Conservation (phyloP, 2,797 vertebrate genomes). For the Sternarchorhynchus goeldii region DNA sequence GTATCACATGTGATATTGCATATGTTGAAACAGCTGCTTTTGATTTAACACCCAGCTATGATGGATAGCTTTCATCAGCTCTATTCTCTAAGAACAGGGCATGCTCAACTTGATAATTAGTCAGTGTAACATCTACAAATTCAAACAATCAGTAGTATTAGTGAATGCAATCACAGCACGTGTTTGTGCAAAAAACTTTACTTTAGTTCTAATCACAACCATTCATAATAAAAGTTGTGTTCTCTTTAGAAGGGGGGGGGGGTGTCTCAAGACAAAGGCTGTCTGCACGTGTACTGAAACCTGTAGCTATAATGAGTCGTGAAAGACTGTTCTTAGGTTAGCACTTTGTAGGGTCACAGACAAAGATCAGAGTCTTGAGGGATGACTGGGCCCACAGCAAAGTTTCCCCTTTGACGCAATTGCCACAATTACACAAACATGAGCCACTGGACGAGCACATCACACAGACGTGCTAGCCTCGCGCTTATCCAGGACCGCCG, state of each 20-base stretch:
- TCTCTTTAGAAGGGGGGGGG: background rate
- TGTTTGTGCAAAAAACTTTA: background rate
- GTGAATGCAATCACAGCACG: background rate
- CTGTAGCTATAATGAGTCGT: background rate
- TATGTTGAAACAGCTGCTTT: slow-evolving; percentile 41
- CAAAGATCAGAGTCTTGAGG: slow-evolving; percentile 18
- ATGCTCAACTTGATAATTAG: slow-evolving; percentile 41
- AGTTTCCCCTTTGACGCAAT: slow-evolving; percentile 16
- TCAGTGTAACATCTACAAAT: background rate
- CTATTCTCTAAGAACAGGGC: slow-evolving; percentile 51
- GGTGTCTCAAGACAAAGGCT: background rate
- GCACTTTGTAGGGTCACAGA: slow-evolving; percentile 11
- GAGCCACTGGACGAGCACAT: slow-evolving; percentile 11
- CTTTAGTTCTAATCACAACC: background rate
- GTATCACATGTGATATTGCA: background rate
- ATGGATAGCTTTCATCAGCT: slow-evolving; percentile 58
- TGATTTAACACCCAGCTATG: slow-evolving; percentile 54
- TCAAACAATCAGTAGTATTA: background rate
- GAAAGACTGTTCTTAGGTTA: background rate
- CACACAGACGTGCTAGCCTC: background rate
- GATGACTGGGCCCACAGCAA: background rate
- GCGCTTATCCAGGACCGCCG: slow-evolving; percentile 8
- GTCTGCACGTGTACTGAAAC: background rate
- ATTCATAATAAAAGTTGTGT: background rate
- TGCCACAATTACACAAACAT: slow-evolving; percentile 17